Evolutionary conservation across 2,888 invertebrate species (phyloP).

Genomic region (Opisthograptis luteolata): DNA sequence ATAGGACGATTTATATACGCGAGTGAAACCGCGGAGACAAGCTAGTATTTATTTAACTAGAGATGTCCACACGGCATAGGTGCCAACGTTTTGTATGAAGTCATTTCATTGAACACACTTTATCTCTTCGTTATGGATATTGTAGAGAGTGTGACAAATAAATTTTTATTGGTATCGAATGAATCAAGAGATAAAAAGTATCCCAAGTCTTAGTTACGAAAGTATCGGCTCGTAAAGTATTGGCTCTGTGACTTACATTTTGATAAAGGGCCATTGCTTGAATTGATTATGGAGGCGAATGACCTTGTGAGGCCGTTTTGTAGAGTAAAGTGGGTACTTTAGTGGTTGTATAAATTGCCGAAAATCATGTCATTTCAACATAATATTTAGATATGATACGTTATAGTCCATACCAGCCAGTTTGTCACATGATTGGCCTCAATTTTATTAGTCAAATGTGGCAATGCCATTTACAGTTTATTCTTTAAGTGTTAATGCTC

Average conservation of each 20-base stretch:
- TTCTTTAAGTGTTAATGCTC: constrained; percentile 6
- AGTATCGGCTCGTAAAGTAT: constrained; percentile 33
- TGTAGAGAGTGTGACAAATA: constrained; percentile 57
- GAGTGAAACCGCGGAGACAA: too few species aligned
- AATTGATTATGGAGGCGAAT: constrained; percentile 34
- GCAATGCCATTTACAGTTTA: constrained; percentile 21
- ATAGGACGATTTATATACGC: too few species aligned
- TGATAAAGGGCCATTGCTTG: constrained; percentile 32
- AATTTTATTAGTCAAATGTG: constrained; percentile 21
- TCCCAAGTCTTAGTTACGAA: constrained; percentile 41
- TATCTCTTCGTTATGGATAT: constrained; percentile 56
- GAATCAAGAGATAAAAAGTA: constrained; percentile 46
- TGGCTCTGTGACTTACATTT: constrained; percentile 33
- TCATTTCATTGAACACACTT: constrained; percentile 46
- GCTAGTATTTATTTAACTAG: too few species aligned
- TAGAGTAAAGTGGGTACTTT: constrained; percentile 32
- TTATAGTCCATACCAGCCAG: constrained; percentile 12
- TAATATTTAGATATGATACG: constrained; percentile 26
- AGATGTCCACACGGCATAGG: constrained; percentile 21
- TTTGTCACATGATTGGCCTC: constrained; percentile 19
- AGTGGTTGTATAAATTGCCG: constrained; percentile 28
- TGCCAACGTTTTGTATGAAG: constrained; percentile 45
- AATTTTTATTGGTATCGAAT: constrained; percentile 58
- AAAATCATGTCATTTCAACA: constrained; percentile 29
- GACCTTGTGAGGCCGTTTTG: constrained; percentile 31